Percentiles rank a stretch among this genome's conserved stretches.
Evolutionary conservation across 2,113 vertebrate species (phyloP).

Genomic region (Origma solitaria): DNA sequence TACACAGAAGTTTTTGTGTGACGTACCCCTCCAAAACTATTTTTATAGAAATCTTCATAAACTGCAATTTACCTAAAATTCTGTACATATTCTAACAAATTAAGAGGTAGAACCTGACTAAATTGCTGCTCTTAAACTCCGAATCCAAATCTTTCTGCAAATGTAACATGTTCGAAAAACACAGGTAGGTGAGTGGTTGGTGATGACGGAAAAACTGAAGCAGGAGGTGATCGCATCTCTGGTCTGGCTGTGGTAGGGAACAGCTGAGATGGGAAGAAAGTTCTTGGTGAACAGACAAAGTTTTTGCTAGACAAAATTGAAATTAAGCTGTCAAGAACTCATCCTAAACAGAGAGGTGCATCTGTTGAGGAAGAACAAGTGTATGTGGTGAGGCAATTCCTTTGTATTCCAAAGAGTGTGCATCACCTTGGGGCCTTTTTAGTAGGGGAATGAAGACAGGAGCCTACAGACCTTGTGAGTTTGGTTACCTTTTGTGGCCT

Average conservation of each 20-base stretch:
- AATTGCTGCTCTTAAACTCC: background rate
- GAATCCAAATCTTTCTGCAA: background rate
- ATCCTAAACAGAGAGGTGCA: background rate
- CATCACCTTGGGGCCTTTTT: background rate
- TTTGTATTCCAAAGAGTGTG: background rate
- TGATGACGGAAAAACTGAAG: background rate
- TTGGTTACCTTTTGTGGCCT: background rate
- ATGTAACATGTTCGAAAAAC: background rate
- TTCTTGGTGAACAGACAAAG: background rate
- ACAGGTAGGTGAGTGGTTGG: background rate
- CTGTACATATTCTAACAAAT: background rate
- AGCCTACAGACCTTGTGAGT: background rate
- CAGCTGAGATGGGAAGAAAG: background rate
- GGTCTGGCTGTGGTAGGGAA: background rate
- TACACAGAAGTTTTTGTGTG: background rate
- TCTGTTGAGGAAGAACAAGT: background rate
- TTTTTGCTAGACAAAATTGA: background rate
- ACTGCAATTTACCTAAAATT: background rate
- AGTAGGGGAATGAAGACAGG: background rate
- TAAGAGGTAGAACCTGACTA: background rate
- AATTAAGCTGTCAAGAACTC: background rate
- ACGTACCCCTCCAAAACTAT: background rate
- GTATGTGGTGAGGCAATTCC: background rate
- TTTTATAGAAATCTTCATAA: background rate
- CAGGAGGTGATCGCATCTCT: background rate